Evolutionary conservation across 2,797 vertebrate genomes (phyloP), one percentile per base, ranked within the genome.

Genomic region (Decapterus maruadsi): DNA sequence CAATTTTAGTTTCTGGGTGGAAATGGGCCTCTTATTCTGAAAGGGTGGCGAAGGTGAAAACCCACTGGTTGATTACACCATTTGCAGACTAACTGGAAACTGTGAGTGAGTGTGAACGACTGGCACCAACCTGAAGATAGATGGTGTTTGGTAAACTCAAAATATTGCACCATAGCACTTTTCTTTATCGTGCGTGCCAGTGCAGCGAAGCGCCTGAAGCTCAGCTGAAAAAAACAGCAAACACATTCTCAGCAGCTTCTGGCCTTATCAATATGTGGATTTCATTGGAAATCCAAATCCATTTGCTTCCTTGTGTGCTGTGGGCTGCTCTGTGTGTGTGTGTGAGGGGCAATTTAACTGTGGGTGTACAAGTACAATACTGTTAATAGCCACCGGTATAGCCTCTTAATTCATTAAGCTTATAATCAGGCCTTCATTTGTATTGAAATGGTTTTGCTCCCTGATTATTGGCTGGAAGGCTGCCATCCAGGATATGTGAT

Each of bases 361-460:
- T 60, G 59, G 38, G 56, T 29, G 56, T n/a, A n/a, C n/a, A n/a
- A n/a, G n/a, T 0, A 45, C 38, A 72, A 48, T 60, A 36, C 53
- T 11, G 43, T 65, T n/a, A 59, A 73, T 77, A 80, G 38, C 59
- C 51, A 63, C 29, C 8, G 10, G 43, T 68, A 8, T 36, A 63
- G 57, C 65, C 77, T 78, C 51, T 68, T 82, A 57, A 81, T 80
- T 85, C 66, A 81, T 84, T 88, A 76, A 70, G 65, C 71, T 68
- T 51, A 40, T 78, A 61, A 81, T 73, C 68, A 72, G 57, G 45
- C 61, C 55, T 54, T 43, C n/a, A 36, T 75, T 80, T 63, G 67
- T 34, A 68, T 12, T 77, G 38, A 57, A 75, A 62, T 50, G 56
- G 19, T 48, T 64, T 59, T 58, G 16, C 75, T 72, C 3, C 1